Evolutionary conservation across 2,113 vertebrate genomes (phyloP).

Genomic region (Poeciliopsis prolifica): DNA sequence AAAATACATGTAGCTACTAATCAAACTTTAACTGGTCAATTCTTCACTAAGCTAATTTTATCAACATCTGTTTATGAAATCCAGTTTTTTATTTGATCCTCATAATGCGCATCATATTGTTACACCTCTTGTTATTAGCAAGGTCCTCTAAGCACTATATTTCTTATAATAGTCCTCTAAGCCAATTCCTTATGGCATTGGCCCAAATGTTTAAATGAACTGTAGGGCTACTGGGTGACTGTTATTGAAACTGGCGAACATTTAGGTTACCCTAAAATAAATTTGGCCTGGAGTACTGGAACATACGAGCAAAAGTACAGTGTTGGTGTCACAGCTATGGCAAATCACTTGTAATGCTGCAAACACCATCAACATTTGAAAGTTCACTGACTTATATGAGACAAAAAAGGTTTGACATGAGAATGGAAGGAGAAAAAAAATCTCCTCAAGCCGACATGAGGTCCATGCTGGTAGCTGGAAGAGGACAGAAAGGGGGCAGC

Average conservation of each 20-base stretch:
- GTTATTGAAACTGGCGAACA: neutral
- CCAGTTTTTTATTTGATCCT: neutral
- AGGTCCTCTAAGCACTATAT: neutral
- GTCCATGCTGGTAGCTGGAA: neutral
- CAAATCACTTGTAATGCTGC: neutral
- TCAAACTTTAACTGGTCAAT: too few species aligned
- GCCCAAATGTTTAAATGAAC: neutral
- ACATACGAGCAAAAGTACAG: neutral
- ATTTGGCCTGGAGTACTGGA: neutral
- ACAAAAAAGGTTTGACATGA: neutral
- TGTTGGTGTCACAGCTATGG: neutral
- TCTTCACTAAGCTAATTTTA: neutral
- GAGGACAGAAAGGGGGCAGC: neutral
- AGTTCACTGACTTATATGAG: neutral
- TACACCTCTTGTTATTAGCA: neutral
- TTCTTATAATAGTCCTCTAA: too few species aligned
- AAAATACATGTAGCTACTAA: too few species aligned
- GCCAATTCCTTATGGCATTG: too few species aligned
- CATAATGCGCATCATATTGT: neutral
- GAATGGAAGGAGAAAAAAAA: neutral
- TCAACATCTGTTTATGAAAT: neutral
- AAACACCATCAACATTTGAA: neutral
- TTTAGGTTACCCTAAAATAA: neutral
- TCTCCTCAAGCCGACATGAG: neutral
- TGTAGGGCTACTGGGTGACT: neutral